Base-by-base conservation (phyloP, 2,113 vertebrate species). In the Muscicapa adusta region DNA sequence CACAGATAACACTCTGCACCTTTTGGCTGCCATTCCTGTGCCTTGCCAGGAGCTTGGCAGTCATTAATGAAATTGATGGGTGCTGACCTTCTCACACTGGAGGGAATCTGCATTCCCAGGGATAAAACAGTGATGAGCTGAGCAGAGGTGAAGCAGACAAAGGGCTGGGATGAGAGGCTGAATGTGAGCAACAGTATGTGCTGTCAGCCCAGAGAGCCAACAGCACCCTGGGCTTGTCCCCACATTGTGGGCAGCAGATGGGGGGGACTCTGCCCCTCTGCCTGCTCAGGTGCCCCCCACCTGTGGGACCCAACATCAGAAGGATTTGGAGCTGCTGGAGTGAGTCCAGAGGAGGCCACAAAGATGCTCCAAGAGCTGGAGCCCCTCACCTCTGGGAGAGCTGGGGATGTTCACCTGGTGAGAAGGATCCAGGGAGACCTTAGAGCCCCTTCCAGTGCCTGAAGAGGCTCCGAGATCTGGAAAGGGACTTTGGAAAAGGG, bases 391-490 rank as follows among this genome's bases (percentile, higher is more conserved):
- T 31, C 50, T 48, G 40, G 33, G 16, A 73, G 33, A 67, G 38
- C 45, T 60, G 61, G 0, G 11, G 2, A 5, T 34, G 9, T 7
- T 53, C n/a, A 47, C 2, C n/a, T 12, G 14, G 61, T 6, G 24
- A 5, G 13, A 31, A 45, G 54, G 25, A 4, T 42, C 9, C 11
- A 12, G 29, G 5, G 16, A 75, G 19, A 67, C 0, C 53, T 67
- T 0, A 14, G 45, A 74, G 38, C n/a, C 0, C 11, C 1, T 61
- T 47, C 4, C 47, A 40, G 40, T 1, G 24, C 38, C 45, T 26
- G 12, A 74, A 81, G 45, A 6, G 8, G n/a, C 9, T 53, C 51
- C 24, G 13, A 67, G 24, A 34, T 2, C 11, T 60, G 40, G 16
- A n/a, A 2, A 53, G 29, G 10, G 36, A n/a, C 28, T 74, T 14